Conservation (phyloP, 2,888 invertebrate species). For the Anodontia alba region DNA sequence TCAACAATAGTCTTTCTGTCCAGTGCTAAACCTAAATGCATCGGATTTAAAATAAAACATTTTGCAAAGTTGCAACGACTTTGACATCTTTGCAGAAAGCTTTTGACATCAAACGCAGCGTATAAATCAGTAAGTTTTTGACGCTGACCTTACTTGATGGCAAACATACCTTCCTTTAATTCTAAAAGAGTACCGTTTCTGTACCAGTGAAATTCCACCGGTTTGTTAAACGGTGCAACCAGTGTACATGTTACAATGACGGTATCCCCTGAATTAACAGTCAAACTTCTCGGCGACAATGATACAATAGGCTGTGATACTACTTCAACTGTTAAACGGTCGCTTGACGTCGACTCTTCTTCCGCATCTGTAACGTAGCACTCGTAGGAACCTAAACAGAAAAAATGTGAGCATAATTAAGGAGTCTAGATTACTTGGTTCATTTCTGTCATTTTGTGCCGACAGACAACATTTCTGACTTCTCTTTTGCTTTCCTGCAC, state of each 20-base stretch:
- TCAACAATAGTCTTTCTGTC: too few species aligned
- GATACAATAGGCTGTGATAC: constrained; percentile 45
- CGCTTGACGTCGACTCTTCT: background rate
- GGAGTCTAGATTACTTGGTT: too few species aligned
- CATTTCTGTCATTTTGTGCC: too few species aligned
- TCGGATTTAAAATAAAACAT: too few species aligned
- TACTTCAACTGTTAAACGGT: constrained; percentile 23
- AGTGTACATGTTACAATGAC: constrained; percentile 43
- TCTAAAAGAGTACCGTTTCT: constrained; percentile 23
- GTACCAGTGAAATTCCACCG: constrained; percentile 38
- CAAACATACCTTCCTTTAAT: background rate
- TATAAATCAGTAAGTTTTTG: too few species aligned
- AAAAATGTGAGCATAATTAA: background rate
- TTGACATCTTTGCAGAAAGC: too few species aligned
- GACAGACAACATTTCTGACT: too few species aligned
- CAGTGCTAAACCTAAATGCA: too few species aligned
- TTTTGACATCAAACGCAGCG: too few species aligned
- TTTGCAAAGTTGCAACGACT: too few species aligned
- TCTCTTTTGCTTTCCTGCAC: too few species aligned
- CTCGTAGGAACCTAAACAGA: constrained; percentile 32
- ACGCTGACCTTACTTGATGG: too few species aligned
- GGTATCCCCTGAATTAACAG: constrained; percentile 28
- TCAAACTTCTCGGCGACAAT: constrained; percentile 40
- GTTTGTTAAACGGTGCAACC: background rate
- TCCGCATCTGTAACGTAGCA: constrained; percentile 27